These are phyloP conservation scores for Crotalus adamanteus DNA, from an alignment of 2,797 vertebrate species.

Conservation along the genomic window DNA sequence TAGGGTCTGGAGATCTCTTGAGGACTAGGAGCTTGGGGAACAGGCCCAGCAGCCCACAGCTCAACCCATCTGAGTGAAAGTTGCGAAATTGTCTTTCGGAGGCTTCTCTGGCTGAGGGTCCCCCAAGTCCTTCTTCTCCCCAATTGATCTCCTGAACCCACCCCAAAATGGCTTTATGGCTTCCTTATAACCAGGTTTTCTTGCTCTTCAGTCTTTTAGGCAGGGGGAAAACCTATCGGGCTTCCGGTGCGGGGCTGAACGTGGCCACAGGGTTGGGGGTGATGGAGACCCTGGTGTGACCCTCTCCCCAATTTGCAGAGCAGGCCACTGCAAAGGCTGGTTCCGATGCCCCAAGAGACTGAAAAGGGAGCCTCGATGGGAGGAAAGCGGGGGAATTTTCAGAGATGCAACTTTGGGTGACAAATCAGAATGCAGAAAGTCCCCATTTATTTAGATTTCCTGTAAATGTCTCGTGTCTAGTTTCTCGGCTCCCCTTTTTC, in stretches of 20 bases:
- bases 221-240: not conserved
- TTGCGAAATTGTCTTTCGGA: not conserved
- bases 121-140: not conserved
- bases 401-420: not conserved
- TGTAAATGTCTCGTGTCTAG: not conserved
- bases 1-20: not conserved
- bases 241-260: not conserved
- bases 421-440: not conserved
- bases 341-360: not conserved
- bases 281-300: not conserved
- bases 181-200: not conserved
- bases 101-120: not conserved
- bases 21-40: not conserved
- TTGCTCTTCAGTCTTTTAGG: not conserved
- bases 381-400: not conserved
- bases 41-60: not conserved
- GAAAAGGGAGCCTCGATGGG: not conserved
- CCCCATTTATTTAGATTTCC: not conserved
- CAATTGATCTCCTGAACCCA: not conserved
- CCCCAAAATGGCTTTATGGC: not conserved
- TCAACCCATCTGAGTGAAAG: fast-evolving
- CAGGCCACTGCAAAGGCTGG: not conserved
- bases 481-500: not conserved
- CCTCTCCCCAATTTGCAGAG: not conserved
- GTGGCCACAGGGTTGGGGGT: no score